phyloP scores from a whole-genome alignment of 1,140 invertebrate genomes.

The Zaprionus tsacasi region DNA sequence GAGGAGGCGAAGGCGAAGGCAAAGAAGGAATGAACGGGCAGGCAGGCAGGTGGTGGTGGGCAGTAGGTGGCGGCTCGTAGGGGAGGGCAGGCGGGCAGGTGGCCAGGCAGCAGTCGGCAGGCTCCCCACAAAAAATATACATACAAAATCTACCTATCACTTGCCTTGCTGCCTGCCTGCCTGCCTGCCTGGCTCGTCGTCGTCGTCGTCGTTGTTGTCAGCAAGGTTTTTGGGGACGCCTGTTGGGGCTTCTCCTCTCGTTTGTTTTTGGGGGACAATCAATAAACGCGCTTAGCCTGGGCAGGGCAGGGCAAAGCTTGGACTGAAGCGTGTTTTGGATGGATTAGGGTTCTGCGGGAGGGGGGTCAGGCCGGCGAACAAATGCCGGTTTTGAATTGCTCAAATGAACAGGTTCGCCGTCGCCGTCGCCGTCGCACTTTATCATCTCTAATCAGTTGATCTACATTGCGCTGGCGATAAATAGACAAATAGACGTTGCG shows the following conservation, averaged over 20 bases:
- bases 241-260: slow-evolving; percentile 50
- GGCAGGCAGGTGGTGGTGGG: slow-evolving; percentile 43
- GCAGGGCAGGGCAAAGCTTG: neutral
- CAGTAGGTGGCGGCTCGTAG: slow-evolving; percentile 36
- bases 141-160: slow-evolving; percentile 78
- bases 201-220: slow-evolving; percentile 38
- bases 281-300: slow-evolving; percentile 67
- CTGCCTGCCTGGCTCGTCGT: slow-evolving; percentile 9
- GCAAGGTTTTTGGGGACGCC: slow-evolving; percentile 63
- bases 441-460: slow-evolving; percentile 50
- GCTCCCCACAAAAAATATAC: slow-evolving; percentile 69
- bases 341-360: neutral
- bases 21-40: neutral
- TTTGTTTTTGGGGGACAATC: slow-evolving; percentile 49
- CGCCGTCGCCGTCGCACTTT: slow-evolving; percentile 9
- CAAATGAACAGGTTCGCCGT: slow-evolving; percentile 34
- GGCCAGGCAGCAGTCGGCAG: slow-evolving; percentile 45
- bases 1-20: neutral
- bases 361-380: slow-evolving; percentile 21
- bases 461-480: slow-evolving; percentile 37
- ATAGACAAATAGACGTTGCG: slow-evolving; percentile 6
- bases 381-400: slow-evolving; percentile 59
- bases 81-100: neutral
- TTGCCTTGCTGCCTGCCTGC: slow-evolving; percentile 36
- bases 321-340: slow-evolving; percentile 2